Percentiles rank a stretch among this genome's conserved stretches.
These are phyloP conservation scores for Apolygus lucorum DNA, from an alignment of 1,140 invertebrate species.

Conservation along the genomic window DNA sequence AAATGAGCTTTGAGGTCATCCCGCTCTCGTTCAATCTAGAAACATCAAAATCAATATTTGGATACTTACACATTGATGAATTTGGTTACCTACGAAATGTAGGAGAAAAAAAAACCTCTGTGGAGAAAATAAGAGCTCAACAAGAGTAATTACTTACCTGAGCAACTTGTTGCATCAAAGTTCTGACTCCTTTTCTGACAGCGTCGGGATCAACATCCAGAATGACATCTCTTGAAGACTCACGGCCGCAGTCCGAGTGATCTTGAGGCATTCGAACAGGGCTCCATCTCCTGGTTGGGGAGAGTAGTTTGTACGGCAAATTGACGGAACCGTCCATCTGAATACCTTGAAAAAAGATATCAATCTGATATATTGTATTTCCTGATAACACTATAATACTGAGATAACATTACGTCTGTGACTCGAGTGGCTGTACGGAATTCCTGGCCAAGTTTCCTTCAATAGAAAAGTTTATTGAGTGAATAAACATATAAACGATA, in stretches of 20 bases:
- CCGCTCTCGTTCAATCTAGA: conserved; percentile 27
- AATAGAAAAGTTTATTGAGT: no score
- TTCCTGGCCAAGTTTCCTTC: no score
- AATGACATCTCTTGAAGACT: conserved; percentile 40
- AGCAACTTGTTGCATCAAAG: conserved; percentile 81
- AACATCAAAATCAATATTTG: not conserved
- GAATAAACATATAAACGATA: no score
- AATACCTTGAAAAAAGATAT: conserved; percentile 43
- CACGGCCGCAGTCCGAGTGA: conserved; percentile 10
- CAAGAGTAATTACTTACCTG: no score
- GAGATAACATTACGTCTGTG: no score
- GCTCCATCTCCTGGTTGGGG: conserved; percentile 59
- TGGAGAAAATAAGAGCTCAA: no score
- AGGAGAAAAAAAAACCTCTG: no score
- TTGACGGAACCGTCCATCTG: conserved; percentile 64
- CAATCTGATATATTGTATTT: not conserved
- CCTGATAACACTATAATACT: no score
- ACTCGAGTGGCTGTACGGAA: no score
- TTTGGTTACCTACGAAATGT: no score
- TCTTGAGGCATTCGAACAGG: conserved; percentile 44
- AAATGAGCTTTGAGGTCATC: conserved; percentile 69
- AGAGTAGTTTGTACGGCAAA: conserved; percentile 55
- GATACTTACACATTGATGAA: no score
- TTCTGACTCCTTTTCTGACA: conserved; percentile 73
- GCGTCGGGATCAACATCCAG: conserved; percentile 77